phyloP scores from a whole-genome alignment of 2,113 vertebrate species.

The Rhinopithecus roxellana region DNA sequence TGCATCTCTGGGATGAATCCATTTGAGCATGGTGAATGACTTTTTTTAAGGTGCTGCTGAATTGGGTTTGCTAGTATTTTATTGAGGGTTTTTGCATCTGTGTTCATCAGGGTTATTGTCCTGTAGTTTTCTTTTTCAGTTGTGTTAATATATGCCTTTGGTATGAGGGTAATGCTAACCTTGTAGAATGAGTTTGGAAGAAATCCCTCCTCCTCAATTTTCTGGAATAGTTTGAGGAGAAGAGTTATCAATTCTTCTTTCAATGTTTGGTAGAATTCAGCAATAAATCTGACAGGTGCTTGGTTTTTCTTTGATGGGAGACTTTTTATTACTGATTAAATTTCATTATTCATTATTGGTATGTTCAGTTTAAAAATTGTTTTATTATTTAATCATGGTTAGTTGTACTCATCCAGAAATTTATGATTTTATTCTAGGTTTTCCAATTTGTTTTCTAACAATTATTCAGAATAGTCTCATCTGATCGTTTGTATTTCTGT shows the following conservation, averaged over 20 bases:
- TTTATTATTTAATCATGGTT: no score
- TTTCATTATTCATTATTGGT: no score
- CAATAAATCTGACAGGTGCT: no score
- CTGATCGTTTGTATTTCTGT: no score
- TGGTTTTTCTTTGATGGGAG: no score
- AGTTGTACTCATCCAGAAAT: no score
- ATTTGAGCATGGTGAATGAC: neutral
- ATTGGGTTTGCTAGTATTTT: neutral
- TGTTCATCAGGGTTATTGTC: neutral
- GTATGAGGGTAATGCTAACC: neutral
- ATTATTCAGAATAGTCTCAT: no score
- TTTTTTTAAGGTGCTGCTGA: neutral
- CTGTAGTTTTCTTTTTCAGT: neutral
- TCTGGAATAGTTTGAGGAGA: neutral
- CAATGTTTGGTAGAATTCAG: neutral
- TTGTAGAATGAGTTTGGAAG: neutral
- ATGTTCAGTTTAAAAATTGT: no score
- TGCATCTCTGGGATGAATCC: neutral
- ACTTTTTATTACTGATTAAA: no score
- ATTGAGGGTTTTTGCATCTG: neutral
- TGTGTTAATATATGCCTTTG: neutral
- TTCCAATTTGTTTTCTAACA: no score
- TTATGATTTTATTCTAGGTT: no score
- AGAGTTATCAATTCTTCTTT: neutral
- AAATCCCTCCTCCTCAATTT: neutral